Evolutionary conservation across 2,888 invertebrate genomes (phyloP).

Genomic region (Ditula angustiorana): DNA sequence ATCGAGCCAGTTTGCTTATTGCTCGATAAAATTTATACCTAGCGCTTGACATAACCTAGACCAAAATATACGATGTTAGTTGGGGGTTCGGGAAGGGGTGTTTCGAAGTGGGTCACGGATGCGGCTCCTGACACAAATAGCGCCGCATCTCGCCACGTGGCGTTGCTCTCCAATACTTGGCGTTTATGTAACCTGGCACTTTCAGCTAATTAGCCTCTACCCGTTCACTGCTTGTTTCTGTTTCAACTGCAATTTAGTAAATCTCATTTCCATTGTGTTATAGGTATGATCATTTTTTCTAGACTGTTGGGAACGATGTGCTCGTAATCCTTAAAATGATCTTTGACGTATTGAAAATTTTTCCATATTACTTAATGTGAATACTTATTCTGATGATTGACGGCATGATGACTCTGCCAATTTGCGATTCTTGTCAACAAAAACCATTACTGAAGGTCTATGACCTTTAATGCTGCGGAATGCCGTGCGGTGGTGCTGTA

Average conservation of each 20-base stretch:
- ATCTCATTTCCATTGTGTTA: too few relatives aligned
- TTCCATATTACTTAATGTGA: too few relatives aligned
- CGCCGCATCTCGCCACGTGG: slow-evolving; percentile 76
- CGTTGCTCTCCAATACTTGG: slow-evolving; percentile 55
- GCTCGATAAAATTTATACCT: slow-evolving; percentile 45
- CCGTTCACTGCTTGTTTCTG: not conserved
- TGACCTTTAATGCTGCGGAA: slow-evolving; percentile 3
- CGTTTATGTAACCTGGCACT: slow-evolving; percentile 4
- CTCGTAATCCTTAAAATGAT: too few relatives aligned
- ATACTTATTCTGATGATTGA: too few relatives aligned
- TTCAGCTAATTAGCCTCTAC: not conserved
- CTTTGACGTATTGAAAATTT: too few relatives aligned
- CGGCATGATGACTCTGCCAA: not conserved
- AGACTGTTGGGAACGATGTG: too few relatives aligned
- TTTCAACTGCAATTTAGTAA: too few relatives aligned
- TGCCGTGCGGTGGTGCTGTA: slow-evolving; percentile 31
- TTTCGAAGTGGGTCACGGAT: slow-evolving; percentile 80
- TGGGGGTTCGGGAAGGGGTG: slow-evolving; percentile 68
- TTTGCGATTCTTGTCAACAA: not conserved
- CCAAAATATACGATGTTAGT: slow-evolving; percentile 75
- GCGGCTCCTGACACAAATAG: slow-evolving; percentile 83
- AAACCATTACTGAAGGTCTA: not conserved
- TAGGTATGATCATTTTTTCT: too few relatives aligned
- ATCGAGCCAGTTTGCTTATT: not conserved
- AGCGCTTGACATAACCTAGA: slow-evolving; percentile 70